Base-by-base conservation (phyloP, 2,797 vertebrate genomes). In the Caiman crocodilus region DNA sequence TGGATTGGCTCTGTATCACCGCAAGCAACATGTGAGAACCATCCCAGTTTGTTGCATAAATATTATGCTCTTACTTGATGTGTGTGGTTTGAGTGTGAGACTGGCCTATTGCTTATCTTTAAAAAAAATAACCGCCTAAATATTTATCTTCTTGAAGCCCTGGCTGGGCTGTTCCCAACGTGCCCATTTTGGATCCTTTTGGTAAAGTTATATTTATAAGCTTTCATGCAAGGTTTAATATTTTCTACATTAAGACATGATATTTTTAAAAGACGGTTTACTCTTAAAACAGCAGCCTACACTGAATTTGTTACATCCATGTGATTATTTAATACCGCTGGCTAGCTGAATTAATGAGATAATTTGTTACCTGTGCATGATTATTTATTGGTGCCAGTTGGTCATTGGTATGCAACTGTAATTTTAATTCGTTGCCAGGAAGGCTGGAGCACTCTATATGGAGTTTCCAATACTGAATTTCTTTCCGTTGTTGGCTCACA, bases 321-420 rank as follows among this genome's bases (percentile, higher is more conserved):
- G 2, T 30, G 88, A 50, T 90, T 92, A 93, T 96, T 95, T 97
- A 94, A 88, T 92, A 35, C 92, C 79, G 59, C 92, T 84, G 88
- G 73, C 82, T 77, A 78, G 26, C 32, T 92, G 93, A 94, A 85
- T 95, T 94, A 95, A 92, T 90, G 85, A 94, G 77, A 94, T 95
- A 94, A 94, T 93, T 95, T 95, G 93, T 94, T 96, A 96, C 92
- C 89, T 92, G 88, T 85, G 81, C 81, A 83, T 82, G 77, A 93
- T 89, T 94, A 94, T 92, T 95, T 97, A 93, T 91, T 88, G 57
- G 84, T 89, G 58, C 32, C 35, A 32, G 21, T 14, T 42, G 73
- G 76, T 86, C 88, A 89, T 95, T 90, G 87, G 93, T 79, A 87
- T 91, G 42, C 92, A 88, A 89, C 79, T 93, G 30, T 84, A 94